These are phyloP conservation scores for Miichthys miiuy DNA, from an alignment of 2,797 vertebrate genomes.

Conservation along the genomic window DNA sequence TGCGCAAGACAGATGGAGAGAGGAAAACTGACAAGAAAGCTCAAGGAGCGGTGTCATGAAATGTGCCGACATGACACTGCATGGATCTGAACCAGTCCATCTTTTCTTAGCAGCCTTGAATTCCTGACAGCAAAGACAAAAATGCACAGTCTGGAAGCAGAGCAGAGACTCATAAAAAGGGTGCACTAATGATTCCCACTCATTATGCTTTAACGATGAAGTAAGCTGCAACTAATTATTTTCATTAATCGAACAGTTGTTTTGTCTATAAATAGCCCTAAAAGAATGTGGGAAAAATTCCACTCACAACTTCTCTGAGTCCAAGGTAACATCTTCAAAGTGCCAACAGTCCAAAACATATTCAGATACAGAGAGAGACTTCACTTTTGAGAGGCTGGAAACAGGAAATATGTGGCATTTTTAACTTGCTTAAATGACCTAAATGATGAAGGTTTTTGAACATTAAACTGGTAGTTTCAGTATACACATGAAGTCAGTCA, in stretches of 20 bases:
- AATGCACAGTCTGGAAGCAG: constrained; percentile 38
- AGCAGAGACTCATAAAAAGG: constrained; percentile 41
- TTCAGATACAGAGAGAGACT: neutral
- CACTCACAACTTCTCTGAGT: neutral
- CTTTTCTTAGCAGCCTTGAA: constrained; percentile 48
- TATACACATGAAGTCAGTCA: neutral
- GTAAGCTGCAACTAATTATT: constrained; percentile 38
- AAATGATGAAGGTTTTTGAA: neutral
- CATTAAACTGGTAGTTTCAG: neutral
- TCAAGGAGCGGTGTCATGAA: constrained; percentile 45
- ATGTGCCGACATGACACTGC: constrained; percentile 64
- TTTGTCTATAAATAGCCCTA: constrained; percentile 4
- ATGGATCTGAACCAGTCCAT: constrained; percentile 35
- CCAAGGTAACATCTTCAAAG: neutral
- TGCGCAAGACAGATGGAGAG: constrained; percentile 42
- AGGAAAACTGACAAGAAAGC: constrained; percentile 42
- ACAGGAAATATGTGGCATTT: neutral
- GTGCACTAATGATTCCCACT: constrained; percentile 45
- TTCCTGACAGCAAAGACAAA: constrained; percentile 39
- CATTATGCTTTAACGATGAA: constrained; percentile 29
- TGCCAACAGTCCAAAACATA: neutral
- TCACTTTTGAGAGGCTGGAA: neutral
- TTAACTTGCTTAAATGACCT: neutral
- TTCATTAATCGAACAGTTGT: constrained; percentile 1
- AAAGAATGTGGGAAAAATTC: neutral